Evolutionary conservation across 2,113 vertebrate genomes (phyloP).

Genomic region (Solenodon paradoxus): DNA sequence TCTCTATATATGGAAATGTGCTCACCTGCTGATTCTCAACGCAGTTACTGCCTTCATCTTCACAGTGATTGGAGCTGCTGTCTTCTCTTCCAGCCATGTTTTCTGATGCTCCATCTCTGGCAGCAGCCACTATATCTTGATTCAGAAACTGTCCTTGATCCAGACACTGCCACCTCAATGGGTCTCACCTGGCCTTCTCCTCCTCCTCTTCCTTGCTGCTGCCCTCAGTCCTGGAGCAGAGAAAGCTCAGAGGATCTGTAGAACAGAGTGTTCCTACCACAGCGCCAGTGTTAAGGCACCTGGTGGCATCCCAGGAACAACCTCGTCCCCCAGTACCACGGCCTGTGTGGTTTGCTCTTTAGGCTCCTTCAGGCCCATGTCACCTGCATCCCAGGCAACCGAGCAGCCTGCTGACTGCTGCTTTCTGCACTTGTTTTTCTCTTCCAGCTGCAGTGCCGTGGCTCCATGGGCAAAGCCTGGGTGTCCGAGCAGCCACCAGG

Average conservation of each 20-base stretch:
- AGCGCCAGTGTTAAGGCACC: no score
- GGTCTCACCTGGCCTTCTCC: no score
- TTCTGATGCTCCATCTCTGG: background rate
- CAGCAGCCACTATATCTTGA: background rate
- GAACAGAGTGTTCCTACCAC: background rate
- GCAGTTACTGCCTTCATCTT: background rate
- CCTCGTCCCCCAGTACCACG: background rate
- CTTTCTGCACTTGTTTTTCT: constrained; percentile 31
- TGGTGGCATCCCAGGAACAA: background rate
- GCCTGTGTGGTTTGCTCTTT: background rate
- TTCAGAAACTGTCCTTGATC: background rate
- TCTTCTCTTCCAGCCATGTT: background rate
- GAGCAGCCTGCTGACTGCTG: background rate
- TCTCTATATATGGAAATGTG: background rate
- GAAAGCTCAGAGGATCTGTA: background rate
- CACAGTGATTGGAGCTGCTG: background rate
- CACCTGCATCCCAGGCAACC: no score
- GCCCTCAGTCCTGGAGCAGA: background rate
- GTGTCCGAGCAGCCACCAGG: background rate
- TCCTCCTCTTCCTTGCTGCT: no score
- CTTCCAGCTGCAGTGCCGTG: constrained; percentile 52
- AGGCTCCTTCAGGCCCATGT: no score
- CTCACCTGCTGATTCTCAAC: background rate
- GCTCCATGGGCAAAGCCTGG: constrained; percentile 43
- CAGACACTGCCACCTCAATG: no score